A percentile compares a stretch with the other conserved stretches of the same genome.
Conservation (phyloP, 2,113 vertebrate species). For the Mobula hypostoma region DNA sequence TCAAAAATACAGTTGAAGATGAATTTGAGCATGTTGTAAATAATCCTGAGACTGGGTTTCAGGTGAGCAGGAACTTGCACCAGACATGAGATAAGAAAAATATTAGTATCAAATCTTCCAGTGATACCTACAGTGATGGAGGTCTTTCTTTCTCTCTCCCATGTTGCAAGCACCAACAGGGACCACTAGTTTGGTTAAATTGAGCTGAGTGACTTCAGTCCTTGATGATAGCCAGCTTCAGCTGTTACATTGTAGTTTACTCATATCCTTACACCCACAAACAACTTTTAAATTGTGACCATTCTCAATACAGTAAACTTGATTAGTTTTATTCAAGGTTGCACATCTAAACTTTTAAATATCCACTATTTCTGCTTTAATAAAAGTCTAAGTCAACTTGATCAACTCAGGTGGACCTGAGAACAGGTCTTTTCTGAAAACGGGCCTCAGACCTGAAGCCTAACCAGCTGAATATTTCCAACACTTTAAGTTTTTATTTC, state of each 20-base stretch:
- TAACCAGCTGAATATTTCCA: too few relatives aligned
- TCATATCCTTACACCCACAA: not conserved
- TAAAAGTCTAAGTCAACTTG: not conserved
- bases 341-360: not conserved
- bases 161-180: not conserved
- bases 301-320: not conserved
- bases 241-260: not conserved
- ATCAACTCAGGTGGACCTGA: not conserved
- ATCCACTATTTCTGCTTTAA: not conserved
- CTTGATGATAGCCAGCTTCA: not conserved
- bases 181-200: not conserved
- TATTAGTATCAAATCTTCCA: not conserved
- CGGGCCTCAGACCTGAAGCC: too few relatives aligned
- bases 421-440: too few relatives aligned
- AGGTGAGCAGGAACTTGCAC: too few relatives aligned
- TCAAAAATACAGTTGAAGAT: too few relatives aligned
- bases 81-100: too few relatives aligned
- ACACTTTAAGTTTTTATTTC: too few relatives aligned
- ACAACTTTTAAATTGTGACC: not conserved
- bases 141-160: not conserved
- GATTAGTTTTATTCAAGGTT: not conserved
- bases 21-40: too few relatives aligned
- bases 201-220: too few relatives aligned
- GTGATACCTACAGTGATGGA: not conserved
- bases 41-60: too few relatives aligned